Base-by-base conservation (phyloP, 2,113 vertebrate genomes). In the Sebastes schlegelii region DNA sequence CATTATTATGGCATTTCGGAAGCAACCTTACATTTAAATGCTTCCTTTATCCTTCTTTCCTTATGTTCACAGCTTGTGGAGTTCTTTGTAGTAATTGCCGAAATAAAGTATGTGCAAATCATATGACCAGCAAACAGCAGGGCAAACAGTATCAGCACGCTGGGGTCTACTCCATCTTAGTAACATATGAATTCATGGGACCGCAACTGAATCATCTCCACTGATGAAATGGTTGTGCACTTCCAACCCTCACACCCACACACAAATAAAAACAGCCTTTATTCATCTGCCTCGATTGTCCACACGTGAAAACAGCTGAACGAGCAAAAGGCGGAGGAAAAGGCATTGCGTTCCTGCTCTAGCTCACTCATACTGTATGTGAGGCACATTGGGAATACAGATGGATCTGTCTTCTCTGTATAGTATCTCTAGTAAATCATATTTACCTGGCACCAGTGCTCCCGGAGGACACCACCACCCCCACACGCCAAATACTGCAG, bases 281-380 rank as follows among this genome's bases (percentile, higher is more conserved):
- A 68, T 88, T 89, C 52, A 90, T 91, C 79, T 58, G 66, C 26
- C 48, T 80, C 34, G 8, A 86, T 80, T 78, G 79, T 77, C 76
- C 67, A 79, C 65, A 79, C 16, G 19, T 64, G 68, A 83, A 86
- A 92, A 89, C 49, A 80, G 90, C 82, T 90, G 91, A 91, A 82
- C 3, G 42, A 61, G 84, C 79, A 84, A 83, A 86, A 84, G 48
- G 65, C 69, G 55, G 66, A 12, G 1, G 42, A 64, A 57, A 64
- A 84, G 52, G 3, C 73, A 84, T 82, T 65, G 61, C 55, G 61
- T 69, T 55, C 42, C 49, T 64, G 42, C 26, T 67, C 74, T 70
- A 61, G 73, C 82, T 82, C 65, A 69, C 54, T 85, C 71, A 68
- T 67, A 79, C 43, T 75, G 74, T 71, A 71, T 46, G 69, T 34